A percentile compares a stretch with the other conserved stretches of the same genome.
Conservation (phyloP, 2,797 vertebrate species). For the Dallia pectoralis region DNA sequence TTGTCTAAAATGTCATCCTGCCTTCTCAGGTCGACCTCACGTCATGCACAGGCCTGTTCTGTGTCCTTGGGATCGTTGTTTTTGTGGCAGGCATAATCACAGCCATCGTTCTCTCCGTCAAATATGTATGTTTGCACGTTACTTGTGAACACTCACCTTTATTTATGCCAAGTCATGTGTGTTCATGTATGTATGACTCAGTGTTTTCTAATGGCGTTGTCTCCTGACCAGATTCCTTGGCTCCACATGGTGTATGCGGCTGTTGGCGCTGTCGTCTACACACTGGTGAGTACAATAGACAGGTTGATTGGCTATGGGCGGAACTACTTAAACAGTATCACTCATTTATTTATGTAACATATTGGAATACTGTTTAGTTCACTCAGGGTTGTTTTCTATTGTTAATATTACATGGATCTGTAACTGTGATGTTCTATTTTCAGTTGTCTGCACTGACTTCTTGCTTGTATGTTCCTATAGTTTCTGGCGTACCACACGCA, state of each 20-base stretch:
- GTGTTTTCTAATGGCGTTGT: constrained; percentile 3
- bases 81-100: constrained; percentile 89
- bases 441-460: background rate
- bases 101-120: constrained; percentile 86
- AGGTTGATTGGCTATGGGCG: background rate
- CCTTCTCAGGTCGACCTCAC: constrained; percentile 91
- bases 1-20: background rate
- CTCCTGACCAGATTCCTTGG: constrained; percentile 80
- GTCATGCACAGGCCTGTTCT: constrained; percentile 89
- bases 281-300: constrained; percentile 79
- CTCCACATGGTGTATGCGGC: constrained; percentile 94
- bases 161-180: background rate
- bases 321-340: background rate
- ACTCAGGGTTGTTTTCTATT: background rate
- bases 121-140: constrained; percentile 80
- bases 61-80: constrained; percentile 88
- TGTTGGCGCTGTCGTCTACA: constrained; percentile 88
- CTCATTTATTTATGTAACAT: background rate
- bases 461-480: constrained; percentile 57
- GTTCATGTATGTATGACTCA: background rate
- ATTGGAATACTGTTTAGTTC: background rate
- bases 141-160: background rate
- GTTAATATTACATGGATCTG: background rate
- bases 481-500: constrained; percentile 96
- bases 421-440: background rate